A percentile compares a stretch with the other conserved stretches of the same genome.
phyloP scores from a whole-genome alignment of 2,888 invertebrate species.

The Psylliodes chrysocephalus region DNA sequence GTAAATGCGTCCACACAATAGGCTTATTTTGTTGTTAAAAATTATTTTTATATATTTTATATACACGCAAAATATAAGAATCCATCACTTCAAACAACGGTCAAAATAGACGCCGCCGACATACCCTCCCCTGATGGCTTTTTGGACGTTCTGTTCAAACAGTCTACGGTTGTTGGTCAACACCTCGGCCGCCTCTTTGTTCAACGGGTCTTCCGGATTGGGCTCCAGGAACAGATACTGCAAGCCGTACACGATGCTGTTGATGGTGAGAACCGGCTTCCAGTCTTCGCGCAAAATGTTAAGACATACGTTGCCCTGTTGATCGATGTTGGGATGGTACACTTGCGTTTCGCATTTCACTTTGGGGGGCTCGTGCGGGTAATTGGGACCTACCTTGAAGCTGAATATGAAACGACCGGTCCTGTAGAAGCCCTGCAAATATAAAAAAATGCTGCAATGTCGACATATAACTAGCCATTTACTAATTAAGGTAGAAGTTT shows the following conservation, averaged over 20 bases:
- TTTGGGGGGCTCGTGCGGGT: slow-evolving; percentile 98
- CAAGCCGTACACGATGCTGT: slow-evolving; percentile 96
- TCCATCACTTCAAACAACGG: slow-evolving; percentile 90
- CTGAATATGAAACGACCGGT: slow-evolving; percentile 95
- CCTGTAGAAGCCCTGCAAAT: slow-evolving; percentile 86
- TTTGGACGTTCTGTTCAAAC: slow-evolving; percentile 95
- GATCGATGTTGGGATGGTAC: slow-evolving; percentile 98
- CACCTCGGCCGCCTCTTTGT: slow-evolving; percentile 98
- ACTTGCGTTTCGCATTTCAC: slow-evolving; percentile 98
- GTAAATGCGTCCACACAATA: slow-evolving; percentile 11
- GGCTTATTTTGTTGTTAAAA: slow-evolving; percentile 19
- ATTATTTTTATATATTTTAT: slow-evolving; percentile 18
- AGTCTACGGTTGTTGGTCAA: slow-evolving; percentile 91
- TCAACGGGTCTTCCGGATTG: slow-evolving; percentile 97
- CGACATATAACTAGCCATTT: too few species aligned
- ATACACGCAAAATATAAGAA: slow-evolving; percentile 25
- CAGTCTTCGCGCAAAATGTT: slow-evolving; percentile 98
- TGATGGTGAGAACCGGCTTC: slow-evolving; percentile 98
- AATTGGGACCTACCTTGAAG: slow-evolving; percentile 97
- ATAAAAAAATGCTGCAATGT: not conserved
- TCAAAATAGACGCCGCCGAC: slow-evolving; percentile 95
- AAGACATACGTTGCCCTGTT: slow-evolving; percentile 97
- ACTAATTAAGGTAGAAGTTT: too few species aligned
- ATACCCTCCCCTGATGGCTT: slow-evolving; percentile 96
- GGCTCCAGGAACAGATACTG: slow-evolving; percentile 98